Base-by-base conservation (phyloP, 2,888 invertebrate species). In the Lasius platythorax region DNA sequence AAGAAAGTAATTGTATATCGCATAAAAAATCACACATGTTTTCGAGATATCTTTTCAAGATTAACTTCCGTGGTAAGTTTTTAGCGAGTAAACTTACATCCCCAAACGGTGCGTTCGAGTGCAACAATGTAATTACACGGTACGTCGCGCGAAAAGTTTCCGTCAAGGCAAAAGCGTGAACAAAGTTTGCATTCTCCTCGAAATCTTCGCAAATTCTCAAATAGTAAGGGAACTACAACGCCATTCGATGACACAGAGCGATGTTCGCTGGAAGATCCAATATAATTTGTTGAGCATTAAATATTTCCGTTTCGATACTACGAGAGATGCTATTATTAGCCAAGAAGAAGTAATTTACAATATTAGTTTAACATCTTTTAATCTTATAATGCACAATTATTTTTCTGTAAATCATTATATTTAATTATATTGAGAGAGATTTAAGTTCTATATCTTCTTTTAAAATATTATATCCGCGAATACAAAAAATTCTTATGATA, bases 71-170 rank as follows among this genome's bases (percentile, higher is more conserved):
- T 46, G 11, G 11, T 40, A 50, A 66, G 37, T 66, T 66, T 63
- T 75, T 63, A 43, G 2, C 11, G 50, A 53, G n/a, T 37, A 23
- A 53, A 76, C 37, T 76, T 76, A 1, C 11, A 66, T 37, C 6
- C 50, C 50, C 50, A 50, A 76, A 66, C 28, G 46, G 9, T 64
- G 66, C 50, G 53, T 76, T 66, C 76, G 37, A 37, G 66, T 53
- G 37, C 75, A 50, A 76, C 66, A 76, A 66, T 66, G 50, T 53
- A 76, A 66, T 76, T 76, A 76, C 53, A 76, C 53, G 53, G 76
- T 76, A 75, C 23, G 23, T 6, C 33, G 37, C 28, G 66, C 33
- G 15, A 53, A 37, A 76, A 76, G 76, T 67, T 75, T 50, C 3
- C 37, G 33, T n/a, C 18, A 15, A 46, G 37, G 0, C 4, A 6